A percentile compares a stretch with the other conserved stretches of the same genome.
These are phyloP conservation scores for Drosophila nasuta DNA, from an alignment of 1,140 invertebrate species.

Conservation along the genomic window DNA sequence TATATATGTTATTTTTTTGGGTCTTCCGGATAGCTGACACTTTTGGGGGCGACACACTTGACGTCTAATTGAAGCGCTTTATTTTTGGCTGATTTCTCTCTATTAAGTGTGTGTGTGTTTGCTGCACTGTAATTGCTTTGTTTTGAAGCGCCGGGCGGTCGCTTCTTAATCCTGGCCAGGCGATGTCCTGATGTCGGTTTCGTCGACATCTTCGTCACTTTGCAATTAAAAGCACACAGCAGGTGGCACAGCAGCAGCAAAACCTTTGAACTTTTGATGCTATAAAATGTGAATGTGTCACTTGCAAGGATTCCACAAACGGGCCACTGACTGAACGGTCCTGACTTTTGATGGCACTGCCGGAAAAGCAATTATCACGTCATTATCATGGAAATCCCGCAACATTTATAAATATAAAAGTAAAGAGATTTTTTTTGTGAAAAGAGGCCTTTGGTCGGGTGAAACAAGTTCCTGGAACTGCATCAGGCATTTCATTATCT, in stretches of 20 bases:
- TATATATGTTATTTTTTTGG: constrained; percentile 39
- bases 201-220: constrained; percentile 57
- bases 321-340: constrained; percentile 38
- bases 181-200: constrained; percentile 7
- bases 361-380: constrained; percentile 79
- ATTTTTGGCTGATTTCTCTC: constrained; percentile 30
- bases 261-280: constrained; percentile 80
- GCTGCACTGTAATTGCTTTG: constrained; percentile 74
- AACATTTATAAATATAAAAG: constrained; percentile 27
- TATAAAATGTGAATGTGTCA: constrained; percentile 77
- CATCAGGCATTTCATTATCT: constrained; percentile 11
- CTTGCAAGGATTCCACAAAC: constrained; percentile 82
- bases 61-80: constrained; percentile 46
- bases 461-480: constrained; percentile 23
- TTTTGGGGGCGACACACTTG: constrained; percentile 50
- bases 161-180: constrained; percentile 52
- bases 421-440: not conserved
- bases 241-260: constrained; percentile 57
- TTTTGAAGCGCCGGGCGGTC: constrained; percentile 68
- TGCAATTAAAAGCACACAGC: constrained; percentile 84
- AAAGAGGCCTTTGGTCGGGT: constrained; percentile 1
- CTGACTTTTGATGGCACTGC: constrained; percentile 29
- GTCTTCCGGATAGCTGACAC: constrained; percentile 56
- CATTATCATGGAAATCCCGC: constrained; percentile 69
- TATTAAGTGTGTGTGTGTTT: not conserved